Evolutionary conservation across 2,797 vertebrate species (phyloP).

Genomic region (Anguilla anguilla): DNA sequence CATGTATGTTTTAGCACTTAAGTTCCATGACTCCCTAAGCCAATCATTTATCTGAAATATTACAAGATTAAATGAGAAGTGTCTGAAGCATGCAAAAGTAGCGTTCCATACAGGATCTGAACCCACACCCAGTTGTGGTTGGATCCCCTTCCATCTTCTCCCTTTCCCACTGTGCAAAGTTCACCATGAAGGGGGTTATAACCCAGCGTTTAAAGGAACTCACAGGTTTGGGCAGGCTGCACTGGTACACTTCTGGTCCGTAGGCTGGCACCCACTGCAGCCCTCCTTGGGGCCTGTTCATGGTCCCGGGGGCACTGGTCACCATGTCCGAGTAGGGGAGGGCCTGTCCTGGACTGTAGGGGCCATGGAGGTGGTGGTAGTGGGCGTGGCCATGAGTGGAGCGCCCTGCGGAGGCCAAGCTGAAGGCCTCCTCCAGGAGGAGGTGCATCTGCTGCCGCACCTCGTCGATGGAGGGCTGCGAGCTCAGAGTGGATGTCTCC

Average conservation of each 20-base stretch:
- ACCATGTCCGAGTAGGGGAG: conserved; percentile 90
- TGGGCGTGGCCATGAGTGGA: conserved; percentile 81
- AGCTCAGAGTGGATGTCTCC: conserved; percentile 95
- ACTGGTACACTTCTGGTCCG: conserved; percentile 88
- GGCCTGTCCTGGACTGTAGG: conserved; percentile 81
- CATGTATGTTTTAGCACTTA: not conserved
- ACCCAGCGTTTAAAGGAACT: conserved; percentile 56
- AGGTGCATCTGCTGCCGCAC: conserved; percentile 99
- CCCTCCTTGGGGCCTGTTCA: conserved; percentile 79
- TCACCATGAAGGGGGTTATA: not conserved
- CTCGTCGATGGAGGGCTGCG: conserved; percentile 98
- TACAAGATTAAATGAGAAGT: not conserved
- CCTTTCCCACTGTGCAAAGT: not conserved
- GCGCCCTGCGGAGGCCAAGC: conserved; percentile 91
- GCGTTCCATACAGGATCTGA: not conserved
- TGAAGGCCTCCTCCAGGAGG: conserved; percentile 97
- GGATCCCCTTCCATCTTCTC: not conserved
- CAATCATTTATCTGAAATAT: not conserved
- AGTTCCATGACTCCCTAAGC: not conserved
- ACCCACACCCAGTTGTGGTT: not conserved
- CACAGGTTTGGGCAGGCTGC: conserved; percentile 92
- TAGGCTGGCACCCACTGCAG: conserved; percentile 96
- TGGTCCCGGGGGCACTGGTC: conserved; percentile 92
- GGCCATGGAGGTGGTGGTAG: conserved; percentile 77
- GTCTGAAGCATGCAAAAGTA: not conserved